Conservation (phyloP, 1,140 invertebrate genomes). For the Papilio polytes region DNA sequence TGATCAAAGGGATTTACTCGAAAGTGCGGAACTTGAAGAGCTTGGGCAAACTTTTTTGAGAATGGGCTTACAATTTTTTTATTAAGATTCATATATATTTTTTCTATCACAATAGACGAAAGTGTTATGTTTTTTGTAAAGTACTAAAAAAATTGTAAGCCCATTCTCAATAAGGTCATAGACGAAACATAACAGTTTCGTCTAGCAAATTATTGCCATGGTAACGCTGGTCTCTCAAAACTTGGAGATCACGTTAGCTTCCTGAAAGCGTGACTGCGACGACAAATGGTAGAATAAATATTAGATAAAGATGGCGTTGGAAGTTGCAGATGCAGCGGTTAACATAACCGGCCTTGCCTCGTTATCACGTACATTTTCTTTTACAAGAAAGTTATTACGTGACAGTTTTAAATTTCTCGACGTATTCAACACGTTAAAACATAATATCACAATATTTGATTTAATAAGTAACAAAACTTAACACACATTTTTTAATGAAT, state of each 20-base stretch:
- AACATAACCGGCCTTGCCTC: constrained; percentile 46
- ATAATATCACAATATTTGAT: neutral
- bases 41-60: too few species aligned
- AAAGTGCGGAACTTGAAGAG: too few species aligned
- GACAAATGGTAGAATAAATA: constrained; percentile 51
- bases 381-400: constrained; percentile 45
- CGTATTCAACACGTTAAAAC: neutral
- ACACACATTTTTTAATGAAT: neutral
- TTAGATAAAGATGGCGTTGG: constrained; percentile 41
- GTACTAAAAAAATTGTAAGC: too few species aligned
- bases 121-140: too few species aligned
- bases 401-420: constrained; percentile 18
- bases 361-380: constrained; percentile 56
- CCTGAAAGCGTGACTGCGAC: constrained; percentile 48
- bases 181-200: neutral
- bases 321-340: constrained; percentile 32
- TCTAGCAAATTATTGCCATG: neutral
- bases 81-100: too few species aligned
- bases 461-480: neutral
- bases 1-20: too few species aligned
- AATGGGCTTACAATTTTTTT: too few species aligned
- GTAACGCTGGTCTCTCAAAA: neutral
- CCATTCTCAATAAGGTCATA: too few species aligned
- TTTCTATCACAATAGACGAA: neutral
- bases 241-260: constrained; percentile 33